A percentile compares a stretch with the other conserved stretches of the same genome.
Conservation (phyloP, 2,797 vertebrate genomes). For the Toxotes lorentzi region DNA sequence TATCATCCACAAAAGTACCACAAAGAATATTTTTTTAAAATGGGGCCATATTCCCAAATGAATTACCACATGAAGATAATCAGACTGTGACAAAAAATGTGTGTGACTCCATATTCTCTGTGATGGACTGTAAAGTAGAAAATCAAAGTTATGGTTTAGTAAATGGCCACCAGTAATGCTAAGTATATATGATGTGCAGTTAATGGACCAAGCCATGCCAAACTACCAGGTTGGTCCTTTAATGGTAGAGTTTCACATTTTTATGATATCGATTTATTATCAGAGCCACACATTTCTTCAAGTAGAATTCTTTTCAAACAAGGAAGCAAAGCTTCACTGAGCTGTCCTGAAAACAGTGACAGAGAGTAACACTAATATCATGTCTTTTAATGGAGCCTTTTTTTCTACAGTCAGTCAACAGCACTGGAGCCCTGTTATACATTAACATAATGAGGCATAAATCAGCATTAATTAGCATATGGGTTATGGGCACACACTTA, state of each 20-base stretch:
- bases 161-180: conserved; percentile 52
- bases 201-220: conserved; percentile 46
- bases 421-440: conserved; percentile 64
- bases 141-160: conserved; percentile 60
- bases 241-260: conserved; percentile 20
- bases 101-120: conserved; percentile 13
- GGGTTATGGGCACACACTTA: conserved; percentile 62
- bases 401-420: conserved; percentile 60
- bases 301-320: background rate
- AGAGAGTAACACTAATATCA: conserved; percentile 14
- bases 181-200: conserved; percentile 50
- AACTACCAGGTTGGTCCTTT: conserved; percentile 12
- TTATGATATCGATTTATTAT: conserved; percentile 23
- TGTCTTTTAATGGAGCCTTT: conserved; percentile 50
- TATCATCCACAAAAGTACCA: background rate
- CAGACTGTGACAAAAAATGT: background rate
- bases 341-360: conserved; percentile 11
- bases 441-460: conserved; percentile 82
- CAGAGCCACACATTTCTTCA: background rate
- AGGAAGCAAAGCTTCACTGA: conserved; percentile 13
- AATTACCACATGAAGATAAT: conserved; percentile 33
- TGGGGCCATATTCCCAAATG: background rate
- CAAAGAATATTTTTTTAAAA: conserved; percentile 12
- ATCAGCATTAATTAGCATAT: conserved; percentile 80
- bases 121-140: conserved; percentile 48